Evolutionary conservation across 1,140 invertebrate genomes (phyloP), one percentile per base, ranked within the genome.

Genomic region (Sitophilus oryzae): DNA sequence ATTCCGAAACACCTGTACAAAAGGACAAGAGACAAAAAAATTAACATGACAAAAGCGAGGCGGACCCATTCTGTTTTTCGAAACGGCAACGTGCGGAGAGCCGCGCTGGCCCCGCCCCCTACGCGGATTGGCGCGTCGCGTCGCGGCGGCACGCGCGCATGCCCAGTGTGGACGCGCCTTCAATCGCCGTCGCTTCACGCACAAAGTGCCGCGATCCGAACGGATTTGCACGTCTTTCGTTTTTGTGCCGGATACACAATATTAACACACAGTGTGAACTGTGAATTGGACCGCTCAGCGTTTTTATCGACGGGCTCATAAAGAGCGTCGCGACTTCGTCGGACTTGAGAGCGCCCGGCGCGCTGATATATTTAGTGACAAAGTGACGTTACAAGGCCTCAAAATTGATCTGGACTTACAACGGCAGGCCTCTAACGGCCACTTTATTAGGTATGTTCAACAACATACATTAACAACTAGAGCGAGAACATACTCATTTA

Each of bases 331-430:
- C 47, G 54, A 49, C 36, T 44, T 45, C 6, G 5, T 45, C 38
- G 41, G n/a, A n/a, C n/a, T n/a, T n/a, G n/a, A n/a, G n/a, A n/a
- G n/a, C n/a, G 25, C 5, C 25, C 25, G 25, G 25, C 11, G 25
- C 5, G 11, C 25, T 30, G 25, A 30, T 30, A 16, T 45, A 38
- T 4, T 46, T 53, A 48, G 54, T 57, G 52, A 49, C 42, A 47
- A 11, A 57, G 49, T 53, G 52, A 30, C 5, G 30, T 8, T 35
- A 47, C 63, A 69, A 69, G 54, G 67, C 66, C 55, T 68, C 70
- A 71, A 68, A 64, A 72, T 71, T 71, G 70, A 72, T 70, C 69
- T 72, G 61, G 69, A 72, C 56, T 63, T 72, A 61, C 70, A 72
- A 48, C 53, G 70, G 43, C 70, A 72, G 70, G 70, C 68, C 70